A percentile compares a stretch with the other conserved stretches of the same genome.
phyloP scores from a whole-genome alignment of 2,113 vertebrate species.

The Kryptolebias marmoratus region DNA sequence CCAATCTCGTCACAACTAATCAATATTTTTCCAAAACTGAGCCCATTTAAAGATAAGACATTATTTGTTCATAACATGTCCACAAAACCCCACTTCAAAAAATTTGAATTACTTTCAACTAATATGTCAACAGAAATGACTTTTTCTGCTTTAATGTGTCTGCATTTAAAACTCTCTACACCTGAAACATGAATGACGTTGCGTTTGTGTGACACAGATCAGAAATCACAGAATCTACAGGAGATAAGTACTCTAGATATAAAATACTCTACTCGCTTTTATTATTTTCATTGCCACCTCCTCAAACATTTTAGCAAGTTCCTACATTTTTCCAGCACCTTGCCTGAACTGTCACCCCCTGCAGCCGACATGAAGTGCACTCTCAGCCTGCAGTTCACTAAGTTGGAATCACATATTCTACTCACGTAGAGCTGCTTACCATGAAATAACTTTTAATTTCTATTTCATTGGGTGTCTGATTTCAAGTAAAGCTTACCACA shows the following conservation, averaged over 20 bases:
- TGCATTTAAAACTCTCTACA: too few relatives aligned
- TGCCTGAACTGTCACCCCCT: conserved; percentile 40
- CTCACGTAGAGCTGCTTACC: conserved; percentile 24
- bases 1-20: too few relatives aligned
- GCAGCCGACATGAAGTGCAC: conserved; percentile 46
- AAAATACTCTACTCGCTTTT: background rate
- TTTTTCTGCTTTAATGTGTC: too few relatives aligned
- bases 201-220: too few relatives aligned
- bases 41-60: too few relatives aligned
- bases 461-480: conserved; percentile 29
- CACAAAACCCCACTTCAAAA: too few relatives aligned
- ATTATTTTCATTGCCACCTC: conserved; percentile 35
- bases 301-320: conserved; percentile 45
- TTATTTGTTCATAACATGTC: too few relatives aligned
- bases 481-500: conserved; percentile 1
- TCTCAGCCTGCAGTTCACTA: conserved; percentile 24
- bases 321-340: conserved; percentile 37
- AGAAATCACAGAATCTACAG: too few relatives aligned
- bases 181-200: too few relatives aligned
- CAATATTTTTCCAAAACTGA: too few relatives aligned
- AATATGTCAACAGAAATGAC: too few relatives aligned
- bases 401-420: conserved; percentile 21
- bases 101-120: too few relatives aligned
- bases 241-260: background rate
- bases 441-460: conserved; percentile 44